A percentile compares a stretch with the other conserved stretches of the same genome.
Evolutionary conservation across 2,113 vertebrate genomes (phyloP).

Genomic region (Coptodon rendalli): DNA sequence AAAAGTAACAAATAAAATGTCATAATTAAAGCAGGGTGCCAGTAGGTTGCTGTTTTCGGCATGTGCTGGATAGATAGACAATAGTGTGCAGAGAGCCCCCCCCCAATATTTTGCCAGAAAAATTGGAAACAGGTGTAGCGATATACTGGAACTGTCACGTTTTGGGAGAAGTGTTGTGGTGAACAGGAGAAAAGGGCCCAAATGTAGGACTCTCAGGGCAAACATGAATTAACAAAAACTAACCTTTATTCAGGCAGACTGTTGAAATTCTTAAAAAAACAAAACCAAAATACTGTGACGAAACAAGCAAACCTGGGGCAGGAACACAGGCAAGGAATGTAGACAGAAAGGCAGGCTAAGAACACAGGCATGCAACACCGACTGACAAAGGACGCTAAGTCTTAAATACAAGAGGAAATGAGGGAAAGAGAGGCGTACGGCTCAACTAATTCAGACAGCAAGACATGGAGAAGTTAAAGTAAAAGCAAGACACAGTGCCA

Average conservation of each 20-base stretch:
- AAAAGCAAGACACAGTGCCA: not conserved
- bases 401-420: not conserved
- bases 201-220: not conserved
- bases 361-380: not conserved
- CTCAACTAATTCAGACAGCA: not conserved
- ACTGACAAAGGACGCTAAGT: not conserved
- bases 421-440: not conserved
- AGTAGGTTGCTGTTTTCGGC: not conserved
- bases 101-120: not conserved
- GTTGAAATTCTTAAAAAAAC: fast-evolving
- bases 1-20: not conserved
- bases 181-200: not conserved
- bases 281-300: not conserved
- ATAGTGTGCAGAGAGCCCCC: not conserved
- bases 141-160: not conserved
- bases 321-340: not conserved
- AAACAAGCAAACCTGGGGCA: not conserved
- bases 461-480: not conserved
- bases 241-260: not conserved
- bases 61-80: not conserved
- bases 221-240: not conserved
- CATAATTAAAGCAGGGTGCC: not conserved
- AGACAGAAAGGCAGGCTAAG: not conserved
- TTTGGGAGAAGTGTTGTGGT: not conserved
- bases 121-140: not conserved